Conservation (phyloP, 2,888 invertebrate genomes). For the Synanthedon andrenaeformis region DNA sequence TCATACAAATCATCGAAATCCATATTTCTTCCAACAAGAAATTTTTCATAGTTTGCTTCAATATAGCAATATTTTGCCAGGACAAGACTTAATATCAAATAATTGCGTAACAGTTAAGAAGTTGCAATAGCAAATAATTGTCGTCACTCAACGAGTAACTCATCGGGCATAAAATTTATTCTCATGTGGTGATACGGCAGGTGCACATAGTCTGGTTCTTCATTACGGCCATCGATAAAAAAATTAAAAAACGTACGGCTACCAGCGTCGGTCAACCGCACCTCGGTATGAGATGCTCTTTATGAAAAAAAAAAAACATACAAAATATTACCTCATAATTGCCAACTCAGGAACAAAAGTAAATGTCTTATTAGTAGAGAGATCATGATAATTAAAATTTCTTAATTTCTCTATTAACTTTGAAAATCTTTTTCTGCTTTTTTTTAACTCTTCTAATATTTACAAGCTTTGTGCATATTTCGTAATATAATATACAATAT, state of each 20-base stretch:
- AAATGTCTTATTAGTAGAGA: neutral
- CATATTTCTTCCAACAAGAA: too few relatives aligned
- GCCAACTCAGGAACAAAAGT: neutral
- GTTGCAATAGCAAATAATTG: conserved; percentile 31
- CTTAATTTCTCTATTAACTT: too few relatives aligned
- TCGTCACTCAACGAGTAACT: conserved; percentile 16
- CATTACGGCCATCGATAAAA: conserved; percentile 18
- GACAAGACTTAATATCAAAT: neutral
- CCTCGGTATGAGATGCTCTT: conserved; percentile 5
- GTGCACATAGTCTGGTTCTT: conserved; percentile 28
- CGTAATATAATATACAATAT: too few relatives aligned
- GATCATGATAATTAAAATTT: too few relatives aligned
- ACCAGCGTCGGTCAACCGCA: conserved; percentile 17
- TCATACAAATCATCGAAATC: too few relatives aligned
- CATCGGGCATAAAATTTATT: conserved; percentile 42
- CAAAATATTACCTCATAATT: neutral
- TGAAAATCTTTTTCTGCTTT: too few relatives aligned
- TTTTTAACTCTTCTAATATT: too few relatives aligned
- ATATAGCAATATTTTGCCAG: too few relatives aligned
- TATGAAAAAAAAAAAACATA: neutral
- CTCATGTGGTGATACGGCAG: conserved; percentile 29
- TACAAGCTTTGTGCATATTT: too few relatives aligned
- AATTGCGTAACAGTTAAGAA: conserved; percentile 8
- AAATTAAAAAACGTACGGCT: conserved; percentile 27
- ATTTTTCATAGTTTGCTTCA: too few relatives aligned